Base-by-base conservation (phyloP, 2,797 vertebrate species). In the Philypnodon macrostomus region DNA sequence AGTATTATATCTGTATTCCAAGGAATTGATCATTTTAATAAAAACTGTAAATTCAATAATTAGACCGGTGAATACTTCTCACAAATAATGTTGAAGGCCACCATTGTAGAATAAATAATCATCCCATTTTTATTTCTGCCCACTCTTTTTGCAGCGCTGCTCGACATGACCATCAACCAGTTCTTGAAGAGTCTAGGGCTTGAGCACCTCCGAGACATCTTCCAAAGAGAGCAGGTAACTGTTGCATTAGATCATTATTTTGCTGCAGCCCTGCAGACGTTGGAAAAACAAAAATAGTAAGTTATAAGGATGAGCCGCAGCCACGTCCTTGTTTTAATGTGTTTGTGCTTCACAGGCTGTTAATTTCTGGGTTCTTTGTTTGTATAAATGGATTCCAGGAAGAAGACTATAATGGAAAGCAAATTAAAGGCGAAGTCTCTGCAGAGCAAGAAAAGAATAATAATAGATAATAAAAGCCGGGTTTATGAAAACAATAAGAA, bases 161-260 rank as follows among this genome's bases (percentile, higher is more conserved):
- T 97, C 61, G 96, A 99, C 78, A 97, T 97, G 94, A 98, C 97
- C 78, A 99, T 99, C 77, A 95, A 90, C 63, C 96, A 98, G 53
- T 99, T 98, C 79, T 71, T 99, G 64, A 99, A 98, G 89, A 97
- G 92, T 60, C 82, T 99, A 24, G 95, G 95, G 24, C 90, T 99
- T 61, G 96, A 99, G 29, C 95, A 99, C 54, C 92, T 99, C 56
- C 80, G 95, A 41, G 96, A 99, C 55, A 98, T 94, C 73, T 98
- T 99, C 82, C 95, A 99, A 81, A 91, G 95, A 18, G 96, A 99
- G 36, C 97, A 99, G 90, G 96, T 96, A 60, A 23, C 10, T 73
- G 63, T 19, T 44, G 41, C 18, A 18, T 31, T 6, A 26, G 10
- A 16, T 16, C 21, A 16, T 39, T 5, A 2, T 26, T 14, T 29